These are phyloP conservation scores for Caenorhabditis sp. DNA, from an alignment of 2,888 invertebrate species.

Conservation along the genomic window DNA sequence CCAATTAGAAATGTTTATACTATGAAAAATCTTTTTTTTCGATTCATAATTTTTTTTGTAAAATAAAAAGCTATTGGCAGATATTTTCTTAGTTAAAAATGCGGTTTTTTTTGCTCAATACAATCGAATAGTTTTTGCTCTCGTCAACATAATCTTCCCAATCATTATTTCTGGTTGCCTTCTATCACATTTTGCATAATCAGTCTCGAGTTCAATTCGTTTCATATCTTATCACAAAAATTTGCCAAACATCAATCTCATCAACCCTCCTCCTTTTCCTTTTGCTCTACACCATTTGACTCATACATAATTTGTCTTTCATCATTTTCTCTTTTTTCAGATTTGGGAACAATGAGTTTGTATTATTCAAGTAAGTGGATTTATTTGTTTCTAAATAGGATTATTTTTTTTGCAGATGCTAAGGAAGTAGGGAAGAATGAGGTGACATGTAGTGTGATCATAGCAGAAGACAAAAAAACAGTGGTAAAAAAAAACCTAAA, in stretches of 20 bases:
- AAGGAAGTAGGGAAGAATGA: slow-evolving; percentile 25
- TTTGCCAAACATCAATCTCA: neutral
- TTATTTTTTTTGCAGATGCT: slow-evolving; percentile 17
- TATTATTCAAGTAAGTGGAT: slow-evolving; percentile 21
- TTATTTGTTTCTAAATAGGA: neutral
- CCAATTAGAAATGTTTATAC: too few species aligned
- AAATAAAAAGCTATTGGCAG: neutral
- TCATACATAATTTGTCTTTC: neutral
- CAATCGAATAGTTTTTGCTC: neutral
- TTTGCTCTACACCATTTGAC: neutral
- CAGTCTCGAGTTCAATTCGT: neutral
- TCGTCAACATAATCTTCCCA: neutral
- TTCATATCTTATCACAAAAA: neutral
- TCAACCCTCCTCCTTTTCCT: neutral
- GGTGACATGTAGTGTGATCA: slow-evolving; percentile 31
- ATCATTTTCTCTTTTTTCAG: neutral
- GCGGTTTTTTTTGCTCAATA: neutral
- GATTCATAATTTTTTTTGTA: neutral
- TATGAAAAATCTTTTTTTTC: too few species aligned
- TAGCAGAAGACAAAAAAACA: slow-evolving; percentile 43
- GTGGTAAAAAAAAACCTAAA: slow-evolving; percentile 30
- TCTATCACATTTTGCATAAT: neutral
- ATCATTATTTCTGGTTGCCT: neutral
- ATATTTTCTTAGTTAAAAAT: neutral
- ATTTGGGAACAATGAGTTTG: slow-evolving; percentile 5